phyloP scores from a whole-genome alignment of 2,113 vertebrate genomes.

The Origma solitaria region DNA sequence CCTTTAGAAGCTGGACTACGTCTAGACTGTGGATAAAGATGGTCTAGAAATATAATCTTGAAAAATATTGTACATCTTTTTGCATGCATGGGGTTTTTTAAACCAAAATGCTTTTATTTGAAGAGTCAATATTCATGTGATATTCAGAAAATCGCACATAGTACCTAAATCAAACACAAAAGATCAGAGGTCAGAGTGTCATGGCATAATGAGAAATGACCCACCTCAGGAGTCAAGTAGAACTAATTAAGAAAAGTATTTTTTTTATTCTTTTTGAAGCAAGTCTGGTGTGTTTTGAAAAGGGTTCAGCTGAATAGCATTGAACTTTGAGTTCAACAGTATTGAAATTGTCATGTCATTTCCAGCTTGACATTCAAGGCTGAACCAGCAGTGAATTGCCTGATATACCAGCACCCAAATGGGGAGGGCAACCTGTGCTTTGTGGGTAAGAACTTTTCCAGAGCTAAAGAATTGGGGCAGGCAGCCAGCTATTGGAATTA shows the following conservation, averaged over 20 bases:
- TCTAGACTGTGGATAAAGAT: neutral
- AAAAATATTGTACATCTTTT: neutral
- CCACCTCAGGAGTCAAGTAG: neutral
- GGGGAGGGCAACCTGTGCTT: accelerated
- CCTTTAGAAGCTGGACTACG: neutral
- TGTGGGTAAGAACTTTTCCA: neutral
- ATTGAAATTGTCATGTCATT: neutral
- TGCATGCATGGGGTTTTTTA: neutral
- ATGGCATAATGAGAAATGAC: neutral
- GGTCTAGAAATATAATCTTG: neutral
- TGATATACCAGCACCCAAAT: accelerated
- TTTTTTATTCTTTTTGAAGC: neutral
- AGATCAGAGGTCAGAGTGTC: neutral
- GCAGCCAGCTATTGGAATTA: neutral
- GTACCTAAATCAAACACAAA: neutral
- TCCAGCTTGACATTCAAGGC: neutral
- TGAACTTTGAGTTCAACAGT: neutral
- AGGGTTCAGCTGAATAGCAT: neutral
- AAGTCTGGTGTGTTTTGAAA: neutral
- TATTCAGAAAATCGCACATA: neutral
- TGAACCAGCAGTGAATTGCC: neutral
- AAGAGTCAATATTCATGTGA: neutral
- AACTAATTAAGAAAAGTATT: neutral
- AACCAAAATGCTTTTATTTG: neutral
- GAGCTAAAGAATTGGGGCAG: neutral